phyloP scores from a whole-genome alignment of 2,888 invertebrate genomes.

The Tetropium fuscum region DNA sequence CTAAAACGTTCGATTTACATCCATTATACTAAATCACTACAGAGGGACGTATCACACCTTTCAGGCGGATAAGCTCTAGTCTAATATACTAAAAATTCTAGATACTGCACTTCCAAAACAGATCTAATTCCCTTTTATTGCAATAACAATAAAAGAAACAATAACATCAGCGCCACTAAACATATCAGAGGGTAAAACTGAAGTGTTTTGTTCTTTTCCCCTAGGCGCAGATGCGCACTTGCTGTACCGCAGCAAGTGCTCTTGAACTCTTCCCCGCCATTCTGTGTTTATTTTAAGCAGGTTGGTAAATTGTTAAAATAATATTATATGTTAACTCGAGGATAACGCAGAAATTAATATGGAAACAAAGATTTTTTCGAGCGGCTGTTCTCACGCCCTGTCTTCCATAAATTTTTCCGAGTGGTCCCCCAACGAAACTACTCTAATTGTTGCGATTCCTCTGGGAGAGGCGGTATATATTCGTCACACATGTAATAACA shows the following conservation, averaged over 20 bases:
- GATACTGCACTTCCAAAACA: not conserved
- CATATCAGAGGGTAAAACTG: slow-evolving; percentile 36
- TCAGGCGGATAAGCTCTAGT: too few relatives aligned
- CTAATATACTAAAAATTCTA: not conserved
- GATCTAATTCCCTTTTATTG: slow-evolving; percentile 5
- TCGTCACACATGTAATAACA: slow-evolving; percentile 21
- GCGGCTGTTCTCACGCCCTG: slow-evolving; percentile 48
- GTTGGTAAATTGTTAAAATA: slow-evolving; percentile 49
- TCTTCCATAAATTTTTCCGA: slow-evolving; percentile 47
- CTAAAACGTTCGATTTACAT: too few relatives aligned
- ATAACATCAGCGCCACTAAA: slow-evolving; percentile 37
- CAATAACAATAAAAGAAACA: slow-evolving; percentile 32
- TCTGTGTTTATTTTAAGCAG: slow-evolving; percentile 52
- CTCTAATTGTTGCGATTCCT: slow-evolving; percentile 37
- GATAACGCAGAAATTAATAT: slow-evolving; percentile 35
- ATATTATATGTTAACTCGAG: slow-evolving; percentile 32
- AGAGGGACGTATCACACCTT: too few relatives aligned
- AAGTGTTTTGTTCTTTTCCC: slow-evolving; percentile 51
- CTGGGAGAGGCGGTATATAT: slow-evolving; percentile 8
- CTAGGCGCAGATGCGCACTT: slow-evolving; percentile 51
- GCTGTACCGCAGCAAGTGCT: slow-evolving; percentile 40
- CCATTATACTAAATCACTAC: too few relatives aligned
- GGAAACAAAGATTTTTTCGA: slow-evolving; percentile 29
- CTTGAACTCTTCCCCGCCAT: slow-evolving; percentile 38
- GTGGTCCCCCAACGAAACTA: slow-evolving; percentile 45